Conservation (phyloP, 2,113 vertebrate species). For the Spermophilus dauricus region DNA sequence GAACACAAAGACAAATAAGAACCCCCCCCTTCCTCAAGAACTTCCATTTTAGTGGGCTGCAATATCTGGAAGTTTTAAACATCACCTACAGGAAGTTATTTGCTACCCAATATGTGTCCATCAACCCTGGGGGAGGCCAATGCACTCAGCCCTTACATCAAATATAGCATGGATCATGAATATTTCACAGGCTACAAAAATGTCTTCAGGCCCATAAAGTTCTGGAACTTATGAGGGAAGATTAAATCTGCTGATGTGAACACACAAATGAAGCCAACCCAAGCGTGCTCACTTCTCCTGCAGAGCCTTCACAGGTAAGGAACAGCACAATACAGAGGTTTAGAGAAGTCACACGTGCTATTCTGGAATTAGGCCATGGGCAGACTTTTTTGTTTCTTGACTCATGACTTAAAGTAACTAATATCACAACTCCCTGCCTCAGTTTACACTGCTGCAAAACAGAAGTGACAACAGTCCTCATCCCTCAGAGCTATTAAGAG, state of each 20-base stretch:
- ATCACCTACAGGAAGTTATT: background rate
- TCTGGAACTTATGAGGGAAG: background rate
- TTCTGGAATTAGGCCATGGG: no score
- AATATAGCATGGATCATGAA: background rate
- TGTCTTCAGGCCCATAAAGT: conserved; percentile 47
- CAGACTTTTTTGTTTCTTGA: background rate
- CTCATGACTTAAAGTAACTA: background rate
- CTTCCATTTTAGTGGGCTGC: background rate
- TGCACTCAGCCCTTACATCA: background rate
- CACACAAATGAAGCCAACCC: background rate
- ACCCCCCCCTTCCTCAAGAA: background rate
- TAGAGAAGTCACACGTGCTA: accelerated
- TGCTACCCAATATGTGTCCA: background rate
- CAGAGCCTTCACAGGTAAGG: accelerated
- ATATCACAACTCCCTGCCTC: background rate
- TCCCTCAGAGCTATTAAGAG: background rate
- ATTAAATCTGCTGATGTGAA: conserved; percentile 2
- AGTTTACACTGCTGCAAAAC: background rate
- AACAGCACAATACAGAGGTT: accelerated
- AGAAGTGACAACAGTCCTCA: background rate
- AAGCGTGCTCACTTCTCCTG: background rate
- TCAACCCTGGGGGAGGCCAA: background rate
- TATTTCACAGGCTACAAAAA: conserved; percentile 64
- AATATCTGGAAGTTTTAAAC: background rate
- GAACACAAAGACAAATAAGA: background rate